Evolutionary conservation across 2,113 vertebrate genomes (phyloP).

Genomic region (Elephas maximus): DNA sequence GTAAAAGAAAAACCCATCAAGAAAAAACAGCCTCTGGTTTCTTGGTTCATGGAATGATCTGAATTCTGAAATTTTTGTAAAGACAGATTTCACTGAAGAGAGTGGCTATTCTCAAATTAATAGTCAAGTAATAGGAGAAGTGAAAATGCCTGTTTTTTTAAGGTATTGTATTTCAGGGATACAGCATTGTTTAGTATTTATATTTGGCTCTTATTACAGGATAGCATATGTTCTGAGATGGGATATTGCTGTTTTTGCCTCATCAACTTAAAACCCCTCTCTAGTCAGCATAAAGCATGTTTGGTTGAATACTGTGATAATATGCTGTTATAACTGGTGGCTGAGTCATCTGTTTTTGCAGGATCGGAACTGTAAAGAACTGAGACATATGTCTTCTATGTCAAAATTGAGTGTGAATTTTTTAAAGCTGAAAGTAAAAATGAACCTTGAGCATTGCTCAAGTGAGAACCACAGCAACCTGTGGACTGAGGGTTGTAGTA

Average conservation of each 20-base stretch:
- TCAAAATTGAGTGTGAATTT: conserved; percentile 56
- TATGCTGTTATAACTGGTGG: background rate
- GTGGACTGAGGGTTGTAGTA: background rate
- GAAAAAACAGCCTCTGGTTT: conserved; percentile 38
- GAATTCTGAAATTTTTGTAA: conserved; percentile 34
- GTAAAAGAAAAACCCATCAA: background rate
- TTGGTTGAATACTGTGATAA: conserved; percentile 56
- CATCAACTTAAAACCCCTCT: conserved; percentile 56
- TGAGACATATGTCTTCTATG: conserved; percentile 66
- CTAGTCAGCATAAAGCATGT: conserved; percentile 55
- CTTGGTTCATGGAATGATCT: background rate
- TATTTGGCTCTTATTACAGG: conserved; percentile 1
- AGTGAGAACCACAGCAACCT: conserved; percentile 51
- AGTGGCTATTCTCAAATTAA: conserved; percentile 29
- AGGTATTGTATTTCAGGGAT: background rate
- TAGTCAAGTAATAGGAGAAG: background rate
- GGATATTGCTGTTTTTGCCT: conserved; percentile 51
- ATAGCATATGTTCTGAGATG: conserved; percentile 52
- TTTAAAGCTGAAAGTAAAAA: conserved; percentile 40
- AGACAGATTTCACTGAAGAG: conserved; percentile 34
- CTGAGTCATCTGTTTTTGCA: conserved; percentile 61
- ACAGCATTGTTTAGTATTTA: conserved; percentile 4
- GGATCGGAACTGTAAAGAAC: background rate
- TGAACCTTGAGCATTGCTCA: background rate
- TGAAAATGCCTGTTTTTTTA: background rate